Conservation (phyloP, 2,888 invertebrate genomes). For the Brachynemurus nebulosus region DNA sequence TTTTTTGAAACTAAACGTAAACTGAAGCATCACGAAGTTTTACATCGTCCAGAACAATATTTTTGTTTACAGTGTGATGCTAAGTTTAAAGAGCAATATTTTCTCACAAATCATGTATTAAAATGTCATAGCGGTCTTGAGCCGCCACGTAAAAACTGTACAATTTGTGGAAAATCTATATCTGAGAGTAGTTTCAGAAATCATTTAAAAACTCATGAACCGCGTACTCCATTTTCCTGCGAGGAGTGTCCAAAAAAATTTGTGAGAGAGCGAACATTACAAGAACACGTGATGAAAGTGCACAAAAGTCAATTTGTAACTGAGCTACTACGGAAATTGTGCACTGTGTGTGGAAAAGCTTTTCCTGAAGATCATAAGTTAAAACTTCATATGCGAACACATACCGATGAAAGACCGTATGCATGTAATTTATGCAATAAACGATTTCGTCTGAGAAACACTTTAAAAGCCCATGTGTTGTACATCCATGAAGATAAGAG, state of each 20-base stretch:
- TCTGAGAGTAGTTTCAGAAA: no score
- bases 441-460: neutral
- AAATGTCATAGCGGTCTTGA: no score
- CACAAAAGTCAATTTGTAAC: neutral
- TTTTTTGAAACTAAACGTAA: no score
- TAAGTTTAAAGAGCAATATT: no score
- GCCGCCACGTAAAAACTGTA: no score
- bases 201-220: no score
- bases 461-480: neutral
- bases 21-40: no score
- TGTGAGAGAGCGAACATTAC: slow-evolving; percentile 20
- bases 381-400: neutral
- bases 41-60: no score
- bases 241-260: slow-evolving; percentile 32
- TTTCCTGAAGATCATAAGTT: neutral
- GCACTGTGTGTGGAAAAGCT: neutral
- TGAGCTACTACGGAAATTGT: neutral
- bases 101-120: no score
- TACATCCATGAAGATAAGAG: neutral
- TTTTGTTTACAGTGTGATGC: no score
- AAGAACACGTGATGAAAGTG: neutral
- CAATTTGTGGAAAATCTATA: no score
- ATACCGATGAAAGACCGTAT: neutral
- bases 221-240: slow-evolving; percentile 31
- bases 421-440: neutral